Percentiles rank a stretch among this genome's conserved stretches.
phyloP scores from a whole-genome alignment of 2,888 invertebrate genomes.

The Cosmia trapezina region DNA sequence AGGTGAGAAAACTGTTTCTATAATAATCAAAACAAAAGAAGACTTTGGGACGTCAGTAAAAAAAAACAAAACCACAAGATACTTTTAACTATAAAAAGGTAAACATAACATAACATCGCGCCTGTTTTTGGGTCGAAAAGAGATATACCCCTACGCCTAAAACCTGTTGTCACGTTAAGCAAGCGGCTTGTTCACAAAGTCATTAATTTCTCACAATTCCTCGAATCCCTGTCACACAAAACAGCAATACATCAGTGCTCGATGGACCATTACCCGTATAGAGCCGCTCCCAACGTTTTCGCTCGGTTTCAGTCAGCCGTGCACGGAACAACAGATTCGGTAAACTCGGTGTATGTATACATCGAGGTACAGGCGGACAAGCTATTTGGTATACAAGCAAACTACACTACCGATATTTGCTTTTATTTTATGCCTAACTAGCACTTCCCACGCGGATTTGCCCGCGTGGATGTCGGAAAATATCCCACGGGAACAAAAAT shows the following conservation, averaged over 20 bases:
- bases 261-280: slow-evolving; percentile 40
- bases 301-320: slow-evolving; percentile 28
- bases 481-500: too few relatives aligned
- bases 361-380: background rate
- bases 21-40: too few relatives aligned
- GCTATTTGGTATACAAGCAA: background rate
- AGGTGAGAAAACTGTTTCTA: background rate
- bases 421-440: too few relatives aligned
- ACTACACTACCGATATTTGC: background rate
- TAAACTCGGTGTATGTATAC: slow-evolving; percentile 5
- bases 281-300: slow-evolving; percentile 27
- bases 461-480: too few relatives aligned
- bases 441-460: too few relatives aligned
- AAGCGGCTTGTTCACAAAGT: slow-evolving; percentile 17
- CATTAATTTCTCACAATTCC: slow-evolving; percentile 23
- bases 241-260: slow-evolving; percentile 39
- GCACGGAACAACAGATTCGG: slow-evolving; percentile 47
- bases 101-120: too few relatives aligned
- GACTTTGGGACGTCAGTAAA: background rate
- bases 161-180: slow-evolving; percentile 6
- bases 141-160: background rate
- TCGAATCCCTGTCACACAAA: slow-evolving; percentile 31
- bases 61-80: background rate
- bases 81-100: background rate
- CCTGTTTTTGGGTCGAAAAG: too few relatives aligned